Conservation (phyloP, 2,888 invertebrate species). For the Idaea aversata region DNA sequence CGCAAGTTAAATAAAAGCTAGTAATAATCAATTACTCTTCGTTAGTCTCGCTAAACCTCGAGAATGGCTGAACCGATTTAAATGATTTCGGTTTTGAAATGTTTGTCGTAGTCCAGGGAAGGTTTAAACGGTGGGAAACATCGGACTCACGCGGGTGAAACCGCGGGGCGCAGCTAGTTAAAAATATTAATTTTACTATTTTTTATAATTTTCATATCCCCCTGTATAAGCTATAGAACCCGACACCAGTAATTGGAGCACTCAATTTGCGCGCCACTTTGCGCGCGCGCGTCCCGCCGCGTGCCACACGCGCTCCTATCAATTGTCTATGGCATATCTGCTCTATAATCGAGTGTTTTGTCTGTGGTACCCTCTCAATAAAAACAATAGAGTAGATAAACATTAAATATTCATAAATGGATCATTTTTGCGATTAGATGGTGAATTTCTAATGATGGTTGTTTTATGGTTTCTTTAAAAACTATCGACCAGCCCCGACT, state of each 20-base stretch:
- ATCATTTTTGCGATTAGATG: constrained; percentile 13
- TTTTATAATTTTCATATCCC: constrained; percentile 14
- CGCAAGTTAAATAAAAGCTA: too few relatives aligned
- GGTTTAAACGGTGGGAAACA: too few relatives aligned
- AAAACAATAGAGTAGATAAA: constrained; percentile 41
- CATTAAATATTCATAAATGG: constrained; percentile 32
- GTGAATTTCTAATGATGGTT: not conserved
- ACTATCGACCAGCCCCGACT: too few relatives aligned
- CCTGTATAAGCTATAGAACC: constrained; percentile 46
- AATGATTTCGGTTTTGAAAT: too few relatives aligned
- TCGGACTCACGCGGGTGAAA: too few relatives aligned
- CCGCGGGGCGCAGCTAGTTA: too few relatives aligned
- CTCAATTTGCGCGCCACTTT: constrained; percentile 75
- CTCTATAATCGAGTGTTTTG: constrained; percentile 58
- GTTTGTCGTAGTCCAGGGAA: too few relatives aligned
- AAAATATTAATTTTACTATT: too few relatives aligned
- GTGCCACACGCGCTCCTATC: constrained; percentile 53
- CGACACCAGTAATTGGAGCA: constrained; percentile 76
- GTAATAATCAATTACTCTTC: too few relatives aligned
- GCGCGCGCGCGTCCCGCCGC: constrained; percentile 56
- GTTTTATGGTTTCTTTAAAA: not conserved
- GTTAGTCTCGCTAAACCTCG: too few relatives aligned
- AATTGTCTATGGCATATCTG: constrained; percentile 62
- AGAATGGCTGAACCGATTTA: too few relatives aligned
- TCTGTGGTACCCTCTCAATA: constrained; percentile 51